These are phyloP conservation scores for Vanessa atalanta DNA, from an alignment of 1,140 invertebrate species.

Conservation along the genomic window DNA sequence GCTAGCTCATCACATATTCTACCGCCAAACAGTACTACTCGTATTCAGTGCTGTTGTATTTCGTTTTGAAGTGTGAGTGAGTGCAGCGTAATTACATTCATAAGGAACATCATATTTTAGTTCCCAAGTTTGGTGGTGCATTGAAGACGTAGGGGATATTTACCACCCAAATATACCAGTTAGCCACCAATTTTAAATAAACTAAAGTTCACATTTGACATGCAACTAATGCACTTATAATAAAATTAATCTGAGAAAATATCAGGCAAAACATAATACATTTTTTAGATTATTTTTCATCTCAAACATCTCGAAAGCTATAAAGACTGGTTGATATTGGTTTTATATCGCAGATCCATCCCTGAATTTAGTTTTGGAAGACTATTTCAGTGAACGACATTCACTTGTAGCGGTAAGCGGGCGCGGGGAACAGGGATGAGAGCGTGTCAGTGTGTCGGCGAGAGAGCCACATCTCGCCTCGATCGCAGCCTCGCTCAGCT, in stretches of 20 bases:
- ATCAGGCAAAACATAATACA: neutral
- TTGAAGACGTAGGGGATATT: too few relatives aligned
- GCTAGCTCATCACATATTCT: too few relatives aligned
- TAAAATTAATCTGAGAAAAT: neutral
- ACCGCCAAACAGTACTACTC: too few relatives aligned
- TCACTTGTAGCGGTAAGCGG: conserved; percentile 3
- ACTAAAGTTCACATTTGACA: too few relatives aligned
- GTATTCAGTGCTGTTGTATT: too few relatives aligned
- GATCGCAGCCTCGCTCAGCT: neutral
- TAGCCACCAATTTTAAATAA: too few relatives aligned
- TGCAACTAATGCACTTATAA: neutral
- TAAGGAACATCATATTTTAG: too few relatives aligned
- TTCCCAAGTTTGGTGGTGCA: too few relatives aligned
- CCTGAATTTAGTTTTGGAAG: neutral
- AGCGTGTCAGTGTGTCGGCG: neutral
- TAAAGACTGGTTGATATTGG: neutral
- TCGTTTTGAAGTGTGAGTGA: too few relatives aligned
- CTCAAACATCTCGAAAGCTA: neutral
- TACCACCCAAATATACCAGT: too few relatives aligned
- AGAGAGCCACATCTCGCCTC: neutral
- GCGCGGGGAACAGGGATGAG: neutral
- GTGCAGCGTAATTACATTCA: too few relatives aligned
- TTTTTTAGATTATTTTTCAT: neutral
- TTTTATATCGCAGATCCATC: neutral
- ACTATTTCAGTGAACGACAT: neutral